These are phyloP conservation scores for Nemotelus nigrinus DNA, from an alignment of 2,888 invertebrate species.

Conservation along the genomic window DNA sequence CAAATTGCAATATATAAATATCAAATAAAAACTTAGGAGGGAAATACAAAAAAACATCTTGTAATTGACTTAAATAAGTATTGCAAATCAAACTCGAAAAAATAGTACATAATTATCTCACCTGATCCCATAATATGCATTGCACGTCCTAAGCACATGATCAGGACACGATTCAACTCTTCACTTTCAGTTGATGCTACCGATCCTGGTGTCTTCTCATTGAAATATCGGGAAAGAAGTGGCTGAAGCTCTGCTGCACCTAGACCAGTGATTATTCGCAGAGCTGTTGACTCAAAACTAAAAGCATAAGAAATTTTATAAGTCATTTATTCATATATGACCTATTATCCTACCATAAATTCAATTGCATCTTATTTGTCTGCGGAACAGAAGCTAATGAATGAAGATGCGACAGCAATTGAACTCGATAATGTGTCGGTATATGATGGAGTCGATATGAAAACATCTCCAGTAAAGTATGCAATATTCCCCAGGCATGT, in stretches of 20 bases:
- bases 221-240: slow-evolving; percentile 89
- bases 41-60: too few species aligned
- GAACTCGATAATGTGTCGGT: slow-evolving; percentile 94
- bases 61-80: too few species aligned
- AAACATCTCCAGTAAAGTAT: slow-evolving; percentile 95
- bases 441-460: slow-evolving; percentile 96
- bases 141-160: slow-evolving; percentile 90
- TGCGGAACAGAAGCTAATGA: slow-evolving; percentile 91
- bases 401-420: slow-evolving; percentile 89
- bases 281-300: slow-evolving; percentile 86
- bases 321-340: background rate
- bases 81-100: too few species aligned
- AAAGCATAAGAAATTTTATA: slow-evolving; percentile 54
- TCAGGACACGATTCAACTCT: slow-evolving; percentile 92
- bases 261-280: slow-evolving; percentile 85
- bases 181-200: slow-evolving; percentile 94
- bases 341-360: slow-evolving; percentile 76
- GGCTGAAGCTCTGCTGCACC: slow-evolving; percentile 96
- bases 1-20: too few species aligned
- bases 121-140: slow-evolving; percentile 92
- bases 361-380: slow-evolving; percentile 94
- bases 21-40: too few species aligned
- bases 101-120: slow-evolving; percentile 50
- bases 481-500: slow-evolving; percentile 95
- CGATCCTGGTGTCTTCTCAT: slow-evolving; percentile 78